Conservation (phyloP, 2,113 vertebrate genomes). For the Bucco capensis region DNA sequence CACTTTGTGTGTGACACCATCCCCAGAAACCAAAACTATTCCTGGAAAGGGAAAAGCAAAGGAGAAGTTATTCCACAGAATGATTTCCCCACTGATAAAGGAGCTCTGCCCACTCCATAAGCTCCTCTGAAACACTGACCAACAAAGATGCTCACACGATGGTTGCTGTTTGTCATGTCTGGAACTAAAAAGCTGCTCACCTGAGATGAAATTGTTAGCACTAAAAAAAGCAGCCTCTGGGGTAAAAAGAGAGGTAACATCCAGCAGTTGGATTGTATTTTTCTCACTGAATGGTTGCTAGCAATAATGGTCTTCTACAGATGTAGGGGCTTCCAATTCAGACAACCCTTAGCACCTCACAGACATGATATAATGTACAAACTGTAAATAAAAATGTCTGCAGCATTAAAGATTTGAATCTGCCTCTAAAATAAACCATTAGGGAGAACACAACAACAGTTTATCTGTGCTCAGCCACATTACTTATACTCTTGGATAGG, state of each 20-base stretch:
- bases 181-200: background rate
- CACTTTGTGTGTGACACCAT: constrained; percentile 30
- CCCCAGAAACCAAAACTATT: constrained; percentile 41
- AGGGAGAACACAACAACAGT: background rate
- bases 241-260: background rate
- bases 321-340: background rate
- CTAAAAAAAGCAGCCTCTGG: background rate
- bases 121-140: background rate
- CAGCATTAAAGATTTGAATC: too few species aligned
- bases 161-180: background rate
- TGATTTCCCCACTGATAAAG: background rate
- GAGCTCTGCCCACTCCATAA: background rate
- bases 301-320: background rate
- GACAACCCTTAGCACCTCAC: background rate
- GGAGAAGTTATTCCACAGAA: background rate
- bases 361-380: background rate
- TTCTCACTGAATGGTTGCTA: background rate
- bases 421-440: background rate
- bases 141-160: background rate
- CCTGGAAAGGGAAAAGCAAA: constrained; percentile 9
- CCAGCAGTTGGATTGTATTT: background rate
- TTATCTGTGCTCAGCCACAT: background rate
- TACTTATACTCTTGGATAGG: background rate
- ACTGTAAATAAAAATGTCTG: background rate
- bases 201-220: background rate